A percentile compares a stretch with the other conserved stretches of the same genome.
These are phyloP conservation scores for Ariolimax columbianus DNA, from an alignment of 2,888 invertebrate species.

Conservation along the genomic window DNA sequence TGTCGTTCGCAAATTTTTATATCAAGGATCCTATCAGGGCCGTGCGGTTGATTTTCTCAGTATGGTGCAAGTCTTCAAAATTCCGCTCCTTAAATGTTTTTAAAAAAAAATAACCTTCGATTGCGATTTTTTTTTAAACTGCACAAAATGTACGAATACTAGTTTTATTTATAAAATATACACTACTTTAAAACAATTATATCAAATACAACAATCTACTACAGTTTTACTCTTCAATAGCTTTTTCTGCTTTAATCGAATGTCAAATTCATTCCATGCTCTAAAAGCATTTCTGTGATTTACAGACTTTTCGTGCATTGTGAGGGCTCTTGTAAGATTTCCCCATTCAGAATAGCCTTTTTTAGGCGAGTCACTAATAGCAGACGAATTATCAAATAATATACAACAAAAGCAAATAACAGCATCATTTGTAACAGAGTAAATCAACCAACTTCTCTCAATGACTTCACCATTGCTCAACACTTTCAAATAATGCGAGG, in stretches of 20 bases:
- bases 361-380: conserved; percentile 10
- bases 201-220: too few species aligned
- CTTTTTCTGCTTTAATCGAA: not conserved
- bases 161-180: too few species aligned
- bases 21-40: too few species aligned
- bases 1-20: too few species aligned
- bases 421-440: not conserved
- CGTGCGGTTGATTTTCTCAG: too few species aligned
- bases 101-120: too few species aligned
- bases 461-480: not conserved
- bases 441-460: conserved; percentile 4
- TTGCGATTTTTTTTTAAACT: too few species aligned
- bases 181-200: too few species aligned
- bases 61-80: too few species aligned
- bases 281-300: conserved; percentile 6
- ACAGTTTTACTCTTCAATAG: not conserved
- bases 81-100: too few species aligned
- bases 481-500: not conserved
- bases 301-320: conserved; percentile 17
- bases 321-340: conserved; percentile 6
- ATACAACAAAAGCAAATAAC: not conserved
- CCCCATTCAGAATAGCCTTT: conserved; percentile 1
- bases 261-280: not conserved
- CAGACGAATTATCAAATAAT: not conserved
- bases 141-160: too few species aligned